Evolutionary conservation across 2,888 invertebrate species (phyloP).

Genomic region (Acholoe squamosa): DNA sequence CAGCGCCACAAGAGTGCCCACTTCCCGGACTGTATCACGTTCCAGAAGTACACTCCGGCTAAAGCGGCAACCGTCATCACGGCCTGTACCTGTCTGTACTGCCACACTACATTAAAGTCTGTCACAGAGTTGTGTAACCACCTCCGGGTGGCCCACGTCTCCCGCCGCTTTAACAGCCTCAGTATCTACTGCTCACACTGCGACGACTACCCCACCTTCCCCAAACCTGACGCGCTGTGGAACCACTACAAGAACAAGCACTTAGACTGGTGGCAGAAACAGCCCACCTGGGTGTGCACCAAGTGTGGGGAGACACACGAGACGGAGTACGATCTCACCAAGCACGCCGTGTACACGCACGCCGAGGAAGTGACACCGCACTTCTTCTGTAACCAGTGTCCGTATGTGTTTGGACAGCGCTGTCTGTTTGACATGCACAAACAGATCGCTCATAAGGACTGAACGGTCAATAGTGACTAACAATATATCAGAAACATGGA

Average conservation of each 20-base stretch:
- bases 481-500: too few relatives aligned
- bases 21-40: constrained; percentile 54
- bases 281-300: constrained; percentile 43
- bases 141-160: constrained; percentile 33
- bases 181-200: constrained; percentile 15
- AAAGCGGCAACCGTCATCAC: constrained; percentile 39
- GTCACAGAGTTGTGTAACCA: constrained; percentile 42
- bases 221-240: constrained; percentile 32
- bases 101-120: constrained; percentile 29
- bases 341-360: constrained; percentile 51
- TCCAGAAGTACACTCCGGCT: constrained; percentile 52
- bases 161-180: constrained; percentile 49
- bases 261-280: neutral
- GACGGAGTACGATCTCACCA: constrained; percentile 44
- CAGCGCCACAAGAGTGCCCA: constrained; percentile 33
- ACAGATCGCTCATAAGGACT: constrained; percentile 43
- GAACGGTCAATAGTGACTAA: too few relatives aligned
- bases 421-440: constrained; percentile 37
- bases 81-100: constrained; percentile 45
- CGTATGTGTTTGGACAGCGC: constrained; percentile 30
- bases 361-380: constrained; percentile 14
- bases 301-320: constrained; percentile 48
- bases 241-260: constrained; percentile 15
- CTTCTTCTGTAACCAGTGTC: constrained; percentile 41
- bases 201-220: constrained; percentile 28